Evolutionary conservation across 2,888 invertebrate species (phyloP), one percentile per base, ranked within the genome.

Genomic region (Congeria kusceri): DNA sequence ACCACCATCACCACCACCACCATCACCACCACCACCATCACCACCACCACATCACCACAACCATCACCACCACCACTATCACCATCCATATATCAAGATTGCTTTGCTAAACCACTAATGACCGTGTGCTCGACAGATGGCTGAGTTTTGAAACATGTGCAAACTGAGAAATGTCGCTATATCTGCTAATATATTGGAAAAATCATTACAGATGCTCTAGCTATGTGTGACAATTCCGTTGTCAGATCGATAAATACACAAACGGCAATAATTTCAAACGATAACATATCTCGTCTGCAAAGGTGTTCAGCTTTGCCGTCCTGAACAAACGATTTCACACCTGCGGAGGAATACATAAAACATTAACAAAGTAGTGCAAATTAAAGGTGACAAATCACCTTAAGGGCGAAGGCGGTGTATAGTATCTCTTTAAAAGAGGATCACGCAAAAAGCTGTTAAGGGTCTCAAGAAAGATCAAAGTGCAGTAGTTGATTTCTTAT

Each of bases 231-330:
- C 20, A 20, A 53, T 20, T 9, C 53, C 23, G 7, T 53, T 53
- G 53, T 53, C 53, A 20, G 53, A 20, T 53, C 25, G 53, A 53
- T 53, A 53, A 53, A 23, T 23, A 20, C 20, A 53, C 20, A 20
- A 61, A 61, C 23, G 39, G 18, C 27, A 29, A 61, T 61, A 61
- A 39, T 61, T 13, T 18, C 29, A 29, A 57, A 58, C 39, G 71
- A 72, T 72, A 72, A 58, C 64, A 63, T 64, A 71, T 71, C 71
- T 23, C 32, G 39, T 61, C 32, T 61, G 15, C 18, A 28, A 39
- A 39, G 61, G 61, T 61, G 61, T 61, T 18, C 32, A 27, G 11
- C 18, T 28, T 28, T 9, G 3, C 61, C 39, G 39, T 18, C 61
- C n/a, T 18, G 23, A 32, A 32, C 23, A 20, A 32, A 32, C 39